These are phyloP conservation scores for Beroe forskalii DNA, from an alignment of 37 sponge, comb jelly and placozoan species.

Conservation along the genomic window DNA sequence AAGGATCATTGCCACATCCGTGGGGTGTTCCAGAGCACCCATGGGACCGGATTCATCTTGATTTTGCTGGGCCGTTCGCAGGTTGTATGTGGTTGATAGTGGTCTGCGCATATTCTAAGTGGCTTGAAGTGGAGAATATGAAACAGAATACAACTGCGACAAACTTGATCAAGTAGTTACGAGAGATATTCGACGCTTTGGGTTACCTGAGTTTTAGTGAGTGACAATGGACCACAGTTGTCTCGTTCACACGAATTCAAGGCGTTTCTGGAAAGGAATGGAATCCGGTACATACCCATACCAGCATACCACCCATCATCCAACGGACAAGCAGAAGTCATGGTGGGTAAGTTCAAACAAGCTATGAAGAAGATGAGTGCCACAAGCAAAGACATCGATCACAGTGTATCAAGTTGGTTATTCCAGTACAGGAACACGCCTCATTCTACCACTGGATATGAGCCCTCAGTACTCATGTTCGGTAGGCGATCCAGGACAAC, in stretches of 20 bases:
- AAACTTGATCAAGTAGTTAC: neutral
- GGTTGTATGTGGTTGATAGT: neutral
- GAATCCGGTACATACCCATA: neutral
- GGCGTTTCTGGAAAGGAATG: neutral
- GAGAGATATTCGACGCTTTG: neutral
- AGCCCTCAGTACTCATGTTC: conserved; percentile 18
- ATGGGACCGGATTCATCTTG: conserved; percentile 22
- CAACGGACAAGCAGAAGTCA: conserved; percentile 11
- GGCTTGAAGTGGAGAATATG: neutral
- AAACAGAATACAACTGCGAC: neutral
- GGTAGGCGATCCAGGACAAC: conserved; percentile 16
- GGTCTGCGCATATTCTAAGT: neutral
- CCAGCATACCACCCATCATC: neutral
- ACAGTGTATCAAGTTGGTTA: neutral
- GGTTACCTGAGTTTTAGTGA: neutral
- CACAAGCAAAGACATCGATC: neutral
- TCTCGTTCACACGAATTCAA: neutral
- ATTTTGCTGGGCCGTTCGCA: neutral
- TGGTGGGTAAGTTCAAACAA: neutral
- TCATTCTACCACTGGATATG: neutral
- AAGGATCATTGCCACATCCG: neutral
- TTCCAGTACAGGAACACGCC: neutral
- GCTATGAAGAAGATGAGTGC: conserved; percentile 34
- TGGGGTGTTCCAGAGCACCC: neutral
- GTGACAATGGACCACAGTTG: neutral